These are phyloP conservation scores for Platycheirus albimanus DNA, from an alignment of 2,888 invertebrate species.

Conservation along the genomic window DNA sequence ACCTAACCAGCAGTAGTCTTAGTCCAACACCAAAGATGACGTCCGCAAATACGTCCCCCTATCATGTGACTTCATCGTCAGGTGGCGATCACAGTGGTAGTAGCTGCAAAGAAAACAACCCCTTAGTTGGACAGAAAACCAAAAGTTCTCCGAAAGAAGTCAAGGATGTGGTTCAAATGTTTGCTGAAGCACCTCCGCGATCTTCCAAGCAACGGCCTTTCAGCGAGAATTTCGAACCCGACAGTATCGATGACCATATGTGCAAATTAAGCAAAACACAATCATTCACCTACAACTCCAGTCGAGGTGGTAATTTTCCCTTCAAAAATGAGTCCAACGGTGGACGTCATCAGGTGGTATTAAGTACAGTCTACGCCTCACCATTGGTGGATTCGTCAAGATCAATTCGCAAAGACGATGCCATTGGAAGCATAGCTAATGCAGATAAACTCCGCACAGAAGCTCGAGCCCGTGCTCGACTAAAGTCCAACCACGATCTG, in stretches of 20 bases:
- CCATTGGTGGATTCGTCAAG: conserved; percentile 84
- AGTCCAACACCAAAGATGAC: conserved; percentile 81
- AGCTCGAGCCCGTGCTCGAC: conserved; percentile 86
- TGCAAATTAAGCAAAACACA: conserved; percentile 81
- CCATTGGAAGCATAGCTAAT: conserved; percentile 76
- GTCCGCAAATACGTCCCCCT: conserved; percentile 80
- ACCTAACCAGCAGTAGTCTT: conserved; percentile 77
- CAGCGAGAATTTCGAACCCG: conserved; percentile 80
- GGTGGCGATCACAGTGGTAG: conserved; percentile 68
- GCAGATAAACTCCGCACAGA: conserved; percentile 86
- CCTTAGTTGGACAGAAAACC: conserved; percentile 76
- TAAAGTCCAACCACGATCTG: conserved; percentile 89
- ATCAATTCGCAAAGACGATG: conserved; percentile 77
- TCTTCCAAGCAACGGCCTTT: conserved; percentile 80
- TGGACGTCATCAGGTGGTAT: conserved; percentile 7
- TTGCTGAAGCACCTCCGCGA: conserved; percentile 56
- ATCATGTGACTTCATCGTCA: conserved; percentile 77
- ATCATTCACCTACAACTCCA: conserved; percentile 79
- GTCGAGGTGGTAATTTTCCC: conserved; percentile 42
- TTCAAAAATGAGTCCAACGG: conserved; percentile 42
- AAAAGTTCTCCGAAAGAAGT: conserved; percentile 71
- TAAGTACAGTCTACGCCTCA: conserved; percentile 81
- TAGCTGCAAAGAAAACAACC: conserved; percentile 76
- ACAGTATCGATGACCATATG: conserved; percentile 76
- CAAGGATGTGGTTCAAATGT: conserved; percentile 77